These are phyloP conservation scores for Hycleus cichorii DNA, from an alignment of 1,140 invertebrate genomes.

Conservation along the genomic window DNA sequence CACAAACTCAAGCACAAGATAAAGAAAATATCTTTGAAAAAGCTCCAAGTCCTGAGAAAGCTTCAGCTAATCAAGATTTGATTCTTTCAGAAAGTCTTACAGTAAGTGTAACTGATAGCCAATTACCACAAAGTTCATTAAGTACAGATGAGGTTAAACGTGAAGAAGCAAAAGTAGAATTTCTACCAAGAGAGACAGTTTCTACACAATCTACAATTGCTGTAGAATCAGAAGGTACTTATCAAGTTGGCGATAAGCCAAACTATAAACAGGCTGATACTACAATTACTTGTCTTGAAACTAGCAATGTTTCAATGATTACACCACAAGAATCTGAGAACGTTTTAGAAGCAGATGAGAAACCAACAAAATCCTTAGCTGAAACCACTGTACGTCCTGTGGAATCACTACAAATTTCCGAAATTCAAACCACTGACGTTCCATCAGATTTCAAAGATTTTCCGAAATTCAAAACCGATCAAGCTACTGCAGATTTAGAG, in stretches of 20 bases:
- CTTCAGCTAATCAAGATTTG: conserved; percentile 48
- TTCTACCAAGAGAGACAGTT: conserved; percentile 52
- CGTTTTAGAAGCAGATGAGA: conserved; percentile 40
- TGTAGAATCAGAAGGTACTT: conserved; percentile 53
- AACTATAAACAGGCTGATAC: conserved; percentile 45
- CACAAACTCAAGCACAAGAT: conserved; percentile 52
- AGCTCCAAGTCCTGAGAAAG: conserved; percentile 43
- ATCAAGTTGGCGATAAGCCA: conserved; percentile 41
- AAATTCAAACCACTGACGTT: conserved; percentile 49
- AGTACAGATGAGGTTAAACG: conserved; percentile 40
- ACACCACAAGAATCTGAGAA: conserved; percentile 52
- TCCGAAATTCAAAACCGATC: conserved; percentile 49
- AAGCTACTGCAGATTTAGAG: conserved; percentile 43
- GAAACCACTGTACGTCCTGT: conserved; percentile 45
- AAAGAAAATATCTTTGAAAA: conserved; percentile 52
- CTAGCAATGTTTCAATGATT: conserved; percentile 46
- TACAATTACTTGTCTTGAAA: conserved; percentile 48
- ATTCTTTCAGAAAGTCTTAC: conserved; percentile 52
- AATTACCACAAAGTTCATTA: conserved; percentile 52
- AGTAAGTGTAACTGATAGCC: conserved; percentile 49
- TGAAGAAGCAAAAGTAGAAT: conserved; percentile 48
- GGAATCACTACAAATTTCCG: conserved; percentile 48
- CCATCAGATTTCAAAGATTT: conserved; percentile 46
- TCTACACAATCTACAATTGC: conserved; percentile 49
- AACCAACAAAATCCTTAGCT: conserved; percentile 45